Percentiles rank a stretch among this genome's conserved stretches.
phyloP scores from a whole-genome alignment of 2,888 invertebrate genomes.

The Operophtera brumata region DNA sequence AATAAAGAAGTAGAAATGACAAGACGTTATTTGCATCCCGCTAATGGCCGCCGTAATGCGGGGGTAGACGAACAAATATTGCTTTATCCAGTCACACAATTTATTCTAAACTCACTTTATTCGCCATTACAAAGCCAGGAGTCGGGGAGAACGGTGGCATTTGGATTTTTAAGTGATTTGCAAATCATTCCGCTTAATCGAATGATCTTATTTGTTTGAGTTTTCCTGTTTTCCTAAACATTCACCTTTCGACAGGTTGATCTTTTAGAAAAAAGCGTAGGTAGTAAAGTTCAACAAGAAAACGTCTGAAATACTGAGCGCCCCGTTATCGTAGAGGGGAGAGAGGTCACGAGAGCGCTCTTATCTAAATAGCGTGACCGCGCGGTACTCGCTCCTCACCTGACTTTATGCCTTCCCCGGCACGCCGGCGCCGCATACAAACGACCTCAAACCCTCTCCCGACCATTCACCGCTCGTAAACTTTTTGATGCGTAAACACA shows the following conservation, averaged over 20 bases:
- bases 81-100: conserved; percentile 79
- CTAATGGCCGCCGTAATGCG: conserved; percentile 78
- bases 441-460: conserved; percentile 61
- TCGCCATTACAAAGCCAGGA: conserved; percentile 69
- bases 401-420: conserved; percentile 73
- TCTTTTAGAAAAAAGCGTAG: conserved; percentile 8
- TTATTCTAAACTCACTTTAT: conserved; percentile 77
- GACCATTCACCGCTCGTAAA: conserved; percentile 61
- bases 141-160: conserved; percentile 70
- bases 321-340: conserved; percentile 56
- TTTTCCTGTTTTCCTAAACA: conserved; percentile 51
- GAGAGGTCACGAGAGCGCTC: conserved; percentile 65
- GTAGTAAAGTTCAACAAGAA: conserved; percentile 40
- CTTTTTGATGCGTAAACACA: conserved; percentile 52
- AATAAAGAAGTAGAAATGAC: conserved; percentile 80
- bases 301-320: conserved; percentile 48
- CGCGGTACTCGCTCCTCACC: conserved; percentile 70
- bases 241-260: conserved; percentile 26
- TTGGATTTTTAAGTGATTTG: conserved; percentile 75
- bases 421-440: conserved; percentile 68
- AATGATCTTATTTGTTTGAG: conserved; percentile 69
- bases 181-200: conserved; percentile 77
- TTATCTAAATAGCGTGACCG: conserved; percentile 78
- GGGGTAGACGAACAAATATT: conserved; percentile 80
- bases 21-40: conserved; percentile 80